Evolutionary conservation across 2,113 vertebrate species (phyloP).

Genomic region (human): DNA sequence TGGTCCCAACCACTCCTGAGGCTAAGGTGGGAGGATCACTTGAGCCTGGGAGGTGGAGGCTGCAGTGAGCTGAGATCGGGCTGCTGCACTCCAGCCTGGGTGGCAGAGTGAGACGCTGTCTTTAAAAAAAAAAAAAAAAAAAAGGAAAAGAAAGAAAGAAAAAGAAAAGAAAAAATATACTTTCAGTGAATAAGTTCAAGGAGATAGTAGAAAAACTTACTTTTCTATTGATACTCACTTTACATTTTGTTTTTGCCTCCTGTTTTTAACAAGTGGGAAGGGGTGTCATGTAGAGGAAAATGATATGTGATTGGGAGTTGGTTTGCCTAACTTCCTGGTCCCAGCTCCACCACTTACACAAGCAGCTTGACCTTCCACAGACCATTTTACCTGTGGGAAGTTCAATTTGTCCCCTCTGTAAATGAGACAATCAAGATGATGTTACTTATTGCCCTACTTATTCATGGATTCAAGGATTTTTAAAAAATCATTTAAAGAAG

Average conservation of each 20-base stretch:
- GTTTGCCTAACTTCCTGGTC: background rate
- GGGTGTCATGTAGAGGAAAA: background rate
- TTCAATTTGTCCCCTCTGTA: background rate
- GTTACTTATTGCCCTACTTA: background rate
- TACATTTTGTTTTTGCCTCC: background rate
- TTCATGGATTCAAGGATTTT: background rate
- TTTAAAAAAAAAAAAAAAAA: too few species aligned
- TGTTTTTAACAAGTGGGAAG: background rate
- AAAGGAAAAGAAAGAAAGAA: too few species aligned
- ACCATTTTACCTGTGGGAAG: background rate
- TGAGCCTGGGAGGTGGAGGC: too few species aligned
- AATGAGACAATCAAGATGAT: background rate
- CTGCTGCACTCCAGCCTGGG: too few species aligned
- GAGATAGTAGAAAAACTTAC: background rate
- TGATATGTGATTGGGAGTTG: background rate
- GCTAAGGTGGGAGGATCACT: too few species aligned
- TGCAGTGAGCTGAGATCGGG: too few species aligned
- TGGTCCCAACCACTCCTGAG: too few species aligned
- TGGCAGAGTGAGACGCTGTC: too few species aligned
- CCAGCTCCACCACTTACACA: background rate
- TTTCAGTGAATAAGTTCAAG: background rate
- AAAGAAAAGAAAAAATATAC: too few species aligned
- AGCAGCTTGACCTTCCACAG: background rate
- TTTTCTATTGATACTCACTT: background rate
- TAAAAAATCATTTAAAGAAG: background rate